These are phyloP conservation scores for Caenorhabditis sulstoni DNA, from an alignment of 2,888 invertebrate genomes.

Conservation along the genomic window DNA sequence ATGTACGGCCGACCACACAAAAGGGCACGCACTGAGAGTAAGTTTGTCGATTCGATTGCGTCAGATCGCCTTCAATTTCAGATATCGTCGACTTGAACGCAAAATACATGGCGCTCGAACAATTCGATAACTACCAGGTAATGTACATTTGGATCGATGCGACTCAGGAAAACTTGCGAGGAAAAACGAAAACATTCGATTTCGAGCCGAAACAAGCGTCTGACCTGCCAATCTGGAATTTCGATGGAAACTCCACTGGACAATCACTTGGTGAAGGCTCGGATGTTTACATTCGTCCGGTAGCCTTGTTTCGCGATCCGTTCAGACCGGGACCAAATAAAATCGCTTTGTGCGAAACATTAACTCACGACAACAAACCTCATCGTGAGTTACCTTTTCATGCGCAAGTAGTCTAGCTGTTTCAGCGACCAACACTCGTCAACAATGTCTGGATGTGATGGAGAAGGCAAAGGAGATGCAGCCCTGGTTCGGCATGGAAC, in stretches of 20 bases:
- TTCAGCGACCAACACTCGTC: slow-evolving; percentile 82
- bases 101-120: slow-evolving; percentile 64
- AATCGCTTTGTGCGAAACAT: slow-evolving; percentile 74
- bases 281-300: slow-evolving; percentile 90
- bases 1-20: slow-evolving; percentile 44
- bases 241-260: slow-evolving; percentile 82
- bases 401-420: slow-evolving; percentile 1
- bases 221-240: slow-evolving; percentile 82
- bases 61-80: slow-evolving; percentile 25
- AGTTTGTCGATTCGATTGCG: slow-evolving; percentile 31
- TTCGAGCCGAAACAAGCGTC: slow-evolving; percentile 87
- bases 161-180: slow-evolving; percentile 89
- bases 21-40: slow-evolving; percentile 53
- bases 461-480: slow-evolving; percentile 78
- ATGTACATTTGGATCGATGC: slow-evolving; percentile 96
- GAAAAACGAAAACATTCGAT: slow-evolving; percentile 90
- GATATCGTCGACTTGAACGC: slow-evolving; percentile 60
- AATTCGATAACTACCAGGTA: slow-evolving; percentile 82
- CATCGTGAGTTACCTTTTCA: slow-evolving; percentile 63
- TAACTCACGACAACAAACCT: slow-evolving; percentile 69
- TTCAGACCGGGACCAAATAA: slow-evolving; percentile 83
- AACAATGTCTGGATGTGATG: slow-evolving; percentile 82
- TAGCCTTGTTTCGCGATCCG: slow-evolving; percentile 90
- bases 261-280: slow-evolving; percentile 82
- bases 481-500: slow-evolving; percentile 83